A percentile compares a stretch with the other conserved stretches of the same genome.
These are phyloP conservation scores for Anarsia innoxiella DNA, from an alignment of 2,888 invertebrate genomes.

Conservation along the genomic window DNA sequence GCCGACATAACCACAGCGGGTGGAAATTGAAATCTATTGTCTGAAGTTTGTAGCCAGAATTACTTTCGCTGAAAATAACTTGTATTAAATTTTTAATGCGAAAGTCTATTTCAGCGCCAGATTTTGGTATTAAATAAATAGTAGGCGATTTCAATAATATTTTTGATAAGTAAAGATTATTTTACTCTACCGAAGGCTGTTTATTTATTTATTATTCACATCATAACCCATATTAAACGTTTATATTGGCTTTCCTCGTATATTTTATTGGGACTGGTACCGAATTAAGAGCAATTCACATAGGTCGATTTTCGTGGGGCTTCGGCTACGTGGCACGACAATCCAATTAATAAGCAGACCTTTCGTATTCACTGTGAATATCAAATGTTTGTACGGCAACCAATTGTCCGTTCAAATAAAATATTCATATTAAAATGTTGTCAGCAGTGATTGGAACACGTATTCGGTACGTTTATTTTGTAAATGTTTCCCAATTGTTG, in stretches of 20 bases:
- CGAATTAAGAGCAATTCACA: constrained; percentile 63
- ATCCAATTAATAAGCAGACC: constrained; percentile 69
- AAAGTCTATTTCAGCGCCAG: too few relatives aligned
- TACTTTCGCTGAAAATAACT: constrained; percentile 2
- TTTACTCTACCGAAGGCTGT: too few relatives aligned
- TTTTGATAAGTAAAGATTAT: too few relatives aligned
- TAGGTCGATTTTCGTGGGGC: constrained; percentile 51
- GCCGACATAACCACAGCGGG: constrained; percentile 14
- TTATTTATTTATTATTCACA: constrained; percentile 42
- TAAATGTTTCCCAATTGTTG: constrained; percentile 22
- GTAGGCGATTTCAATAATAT: too few relatives aligned
- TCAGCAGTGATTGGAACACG: constrained; percentile 39
- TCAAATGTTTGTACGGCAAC: constrained; percentile 54
- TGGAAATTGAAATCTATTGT: constrained; percentile 19
- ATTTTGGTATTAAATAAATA: too few relatives aligned
- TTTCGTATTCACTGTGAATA: constrained; percentile 64
- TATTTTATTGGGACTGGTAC: constrained; percentile 46
- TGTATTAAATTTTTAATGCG: background rate
- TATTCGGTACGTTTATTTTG: constrained; percentile 21
- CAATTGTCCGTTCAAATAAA: constrained; percentile 59
- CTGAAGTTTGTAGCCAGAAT: constrained; percentile 5
- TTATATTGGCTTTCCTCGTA: too few relatives aligned
- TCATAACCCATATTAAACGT: too few relatives aligned
- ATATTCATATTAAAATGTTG: constrained; percentile 62
- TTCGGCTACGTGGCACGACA: constrained; percentile 48